Percentiles rank a stretch among this genome's conserved stretches.
Evolutionary conservation across 2,888 invertebrate species (phyloP).

Genomic region (Volucella inanis): DNA sequence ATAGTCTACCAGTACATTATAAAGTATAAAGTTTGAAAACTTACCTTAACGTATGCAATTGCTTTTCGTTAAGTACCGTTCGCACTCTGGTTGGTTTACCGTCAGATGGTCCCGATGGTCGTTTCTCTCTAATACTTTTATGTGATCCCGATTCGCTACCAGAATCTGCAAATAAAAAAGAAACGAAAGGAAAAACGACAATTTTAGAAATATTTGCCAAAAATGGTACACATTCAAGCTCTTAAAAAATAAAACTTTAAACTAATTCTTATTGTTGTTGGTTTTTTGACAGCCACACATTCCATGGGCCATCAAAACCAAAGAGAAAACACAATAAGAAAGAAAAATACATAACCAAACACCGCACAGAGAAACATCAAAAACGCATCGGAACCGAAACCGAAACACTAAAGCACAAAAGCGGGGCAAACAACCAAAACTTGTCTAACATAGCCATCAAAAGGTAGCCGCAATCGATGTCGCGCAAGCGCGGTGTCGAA

Average conservation of each 20-base stretch:
- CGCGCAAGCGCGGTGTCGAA: slow-evolving; percentile 65
- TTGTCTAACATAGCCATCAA: slow-evolving; percentile 68
- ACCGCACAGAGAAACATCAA: slow-evolving; percentile 43
- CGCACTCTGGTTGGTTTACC: slow-evolving; percentile 99
- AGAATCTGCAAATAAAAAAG: slow-evolving; percentile 88
- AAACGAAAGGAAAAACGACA: slow-evolving; percentile 36
- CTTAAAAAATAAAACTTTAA: background rate
- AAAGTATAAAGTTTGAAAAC: slow-evolving; percentile 46
- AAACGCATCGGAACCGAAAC: slow-evolving; percentile 50
- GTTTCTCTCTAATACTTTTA: slow-evolving; percentile 88
- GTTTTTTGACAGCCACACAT: slow-evolving; percentile 46
- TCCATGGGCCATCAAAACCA: slow-evolving; percentile 46
- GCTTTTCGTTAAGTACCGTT: slow-evolving; percentile 99
- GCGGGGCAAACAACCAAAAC: slow-evolving; percentile 51
- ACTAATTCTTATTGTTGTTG: slow-evolving; percentile 3
- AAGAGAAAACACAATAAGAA: background rate
- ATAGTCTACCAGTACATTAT: background rate
- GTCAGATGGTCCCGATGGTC: slow-evolving; percentile 85
- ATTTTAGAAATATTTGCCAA: slow-evolving; percentile 5
- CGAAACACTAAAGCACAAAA: slow-evolving; percentile 38
- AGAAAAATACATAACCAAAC: background rate
- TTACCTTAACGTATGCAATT: slow-evolving; percentile 95
- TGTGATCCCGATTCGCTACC: slow-evolving; percentile 95
- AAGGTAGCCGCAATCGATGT: slow-evolving; percentile 70
- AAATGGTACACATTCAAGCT: background rate